Base-by-base conservation (phyloP, 2,888 invertebrate species). In the Xestia rhomboidea region DNA sequence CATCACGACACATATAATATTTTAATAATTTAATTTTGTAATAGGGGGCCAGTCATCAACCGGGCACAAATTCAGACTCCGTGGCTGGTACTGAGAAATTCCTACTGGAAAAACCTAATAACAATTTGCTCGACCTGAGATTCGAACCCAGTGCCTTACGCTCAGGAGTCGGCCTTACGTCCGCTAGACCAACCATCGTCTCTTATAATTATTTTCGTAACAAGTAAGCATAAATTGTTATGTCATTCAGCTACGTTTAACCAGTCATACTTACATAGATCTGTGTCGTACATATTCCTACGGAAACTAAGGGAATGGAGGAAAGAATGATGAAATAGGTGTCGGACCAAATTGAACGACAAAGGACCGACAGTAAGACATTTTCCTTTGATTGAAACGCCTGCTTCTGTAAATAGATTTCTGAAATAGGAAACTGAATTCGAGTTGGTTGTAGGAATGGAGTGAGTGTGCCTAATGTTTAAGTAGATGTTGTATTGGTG, bases 311-410 rank as follows among this genome's bases (percentile, higher is more conserved):
- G 44, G n/a, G 74, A 67, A 68, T 51, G 63, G 30, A 70, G 15
- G 76, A 49, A 68, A 24, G 76, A 77, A 79, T 79, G 70, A 80
- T 84, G 62, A 69, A 86, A 86, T 83, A 76, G 77, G 68, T 68
- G 51, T 71, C 68, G 73, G 77, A 54, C 63, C 30, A 76, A 86
- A 82, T 87, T 76, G 87, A 62, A 79, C 64, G 76, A 60, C 76
- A n/a, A 60, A 54, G 73, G 68, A 34, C 68, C 54, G 49, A 81
- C 44, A 41, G 49, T 68, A 54, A 68, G 54, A 57, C 38, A 64
- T 60, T 49, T 41, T 54, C n/a, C n/a, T 68, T 68, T 73, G 77
- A 73, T 73, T 63, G 62, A 74, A 83, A 83, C 69, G 51, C 11
- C 18, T 68, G 64, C 4, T 64, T 60, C 60, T 27, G 41, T 67